Conservation (phyloP, 2,113 vertebrate genomes). For the Sinosuthora webbiana region DNA sequence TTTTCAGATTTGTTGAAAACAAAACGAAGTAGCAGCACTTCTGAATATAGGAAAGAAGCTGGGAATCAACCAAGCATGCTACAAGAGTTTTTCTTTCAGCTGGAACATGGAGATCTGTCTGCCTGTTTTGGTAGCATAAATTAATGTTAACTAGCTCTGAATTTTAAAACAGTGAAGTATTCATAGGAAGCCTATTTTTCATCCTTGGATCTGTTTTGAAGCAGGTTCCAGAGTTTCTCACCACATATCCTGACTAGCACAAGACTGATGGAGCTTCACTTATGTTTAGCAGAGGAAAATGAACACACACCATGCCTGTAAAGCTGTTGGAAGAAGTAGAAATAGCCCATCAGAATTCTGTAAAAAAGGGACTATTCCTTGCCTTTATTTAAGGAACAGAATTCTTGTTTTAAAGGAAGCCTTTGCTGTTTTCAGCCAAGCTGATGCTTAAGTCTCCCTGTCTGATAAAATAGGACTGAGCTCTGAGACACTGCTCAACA, state of each 20-base stretch:
- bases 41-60: conserved; percentile 55
- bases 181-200: not conserved
- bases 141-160: conserved; percentile 1
- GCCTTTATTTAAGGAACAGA: not conserved
- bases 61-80: conserved; percentile 17
- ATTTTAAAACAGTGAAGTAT: not conserved
- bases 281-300: not conserved
- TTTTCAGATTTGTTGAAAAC: conserved; percentile 35
- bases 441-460: not conserved
- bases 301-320: not conserved
- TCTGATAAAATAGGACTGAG: not conserved
- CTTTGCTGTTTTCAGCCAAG: not conserved
- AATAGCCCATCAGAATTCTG: not conserved
- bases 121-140: conserved; percentile 40
- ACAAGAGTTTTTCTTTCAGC: not conserved
- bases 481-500: not conserved
- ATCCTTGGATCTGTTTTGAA: not conserved
- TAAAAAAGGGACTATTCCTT: not conserved
- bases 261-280: not conserved
- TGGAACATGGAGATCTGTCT: conserved; percentile 28
- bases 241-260: not conserved
- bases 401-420: not conserved
- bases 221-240: not conserved
- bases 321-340: not conserved
- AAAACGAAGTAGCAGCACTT: conserved; percentile 43